Evolutionary conservation across 2,797 vertebrate genomes (phyloP).

Genomic region (Catharus ustulatus): DNA sequence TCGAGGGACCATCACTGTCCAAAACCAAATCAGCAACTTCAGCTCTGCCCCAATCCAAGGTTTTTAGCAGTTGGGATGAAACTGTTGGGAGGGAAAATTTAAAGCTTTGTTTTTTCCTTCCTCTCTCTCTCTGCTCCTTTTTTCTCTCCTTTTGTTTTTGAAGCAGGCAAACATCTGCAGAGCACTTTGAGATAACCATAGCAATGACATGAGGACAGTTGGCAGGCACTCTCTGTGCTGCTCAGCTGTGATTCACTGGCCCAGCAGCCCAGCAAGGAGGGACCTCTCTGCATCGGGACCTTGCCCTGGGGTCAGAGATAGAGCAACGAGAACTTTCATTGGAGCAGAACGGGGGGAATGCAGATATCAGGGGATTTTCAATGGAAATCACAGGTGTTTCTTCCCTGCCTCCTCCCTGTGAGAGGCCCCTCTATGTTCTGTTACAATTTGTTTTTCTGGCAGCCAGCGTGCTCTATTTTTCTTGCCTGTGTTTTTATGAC

Average conservation of each 20-base stretch:
- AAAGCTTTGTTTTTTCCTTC: constrained; percentile 46
- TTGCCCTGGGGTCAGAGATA: constrained; percentile 67
- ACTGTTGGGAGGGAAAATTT: neutral
- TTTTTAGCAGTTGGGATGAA: neutral
- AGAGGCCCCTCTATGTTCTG: constrained; percentile 71
- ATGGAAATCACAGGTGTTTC: constrained; percentile 85
- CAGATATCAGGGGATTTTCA: constrained; percentile 67
- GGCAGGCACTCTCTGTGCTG: constrained; percentile 49
- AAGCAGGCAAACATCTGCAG: constrained; percentile 78
- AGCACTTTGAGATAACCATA: constrained; percentile 75
- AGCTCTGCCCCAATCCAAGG: neutral
- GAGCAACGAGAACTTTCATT: constrained; percentile 62
- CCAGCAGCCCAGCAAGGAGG: constrained; percentile 59
- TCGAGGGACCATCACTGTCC: rapidly evolving
- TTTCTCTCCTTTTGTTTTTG: constrained; percentile 19
- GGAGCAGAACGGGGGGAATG: constrained; percentile 61
- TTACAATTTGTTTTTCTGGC: constrained; percentile 58
- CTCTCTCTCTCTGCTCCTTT: neutral
- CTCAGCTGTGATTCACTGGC: constrained; percentile 77
- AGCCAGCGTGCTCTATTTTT: constrained; percentile 50
- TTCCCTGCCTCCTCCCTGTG: constrained; percentile 71
- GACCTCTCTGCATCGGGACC: constrained; percentile 56
- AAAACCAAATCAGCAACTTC: neutral
- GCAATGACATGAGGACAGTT: constrained; percentile 69
- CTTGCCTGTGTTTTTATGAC: constrained; percentile 50